phyloP scores from a whole-genome alignment of 2,888 invertebrate genomes.

The Amphipoea oculea region DNA sequence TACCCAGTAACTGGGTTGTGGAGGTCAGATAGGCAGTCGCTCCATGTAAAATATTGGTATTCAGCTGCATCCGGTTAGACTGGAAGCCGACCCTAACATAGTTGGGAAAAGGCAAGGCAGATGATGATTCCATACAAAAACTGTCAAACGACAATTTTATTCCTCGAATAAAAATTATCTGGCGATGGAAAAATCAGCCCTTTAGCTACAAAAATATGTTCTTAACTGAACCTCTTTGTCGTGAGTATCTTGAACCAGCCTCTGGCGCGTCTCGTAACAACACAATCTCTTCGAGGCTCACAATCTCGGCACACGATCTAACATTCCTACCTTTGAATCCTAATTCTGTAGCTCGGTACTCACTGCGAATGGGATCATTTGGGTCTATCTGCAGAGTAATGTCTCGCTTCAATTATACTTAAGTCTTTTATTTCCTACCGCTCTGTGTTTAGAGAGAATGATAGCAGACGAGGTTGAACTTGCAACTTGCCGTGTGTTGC shows the following conservation, averaged over 20 bases:
- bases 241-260: background rate
- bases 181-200: too few species aligned
- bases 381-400: conserved; percentile 23
- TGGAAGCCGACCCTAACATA: too few species aligned
- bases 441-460: conserved; percentile 6
- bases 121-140: background rate
- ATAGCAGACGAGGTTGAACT: conserved; percentile 3
- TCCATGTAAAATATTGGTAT: too few species aligned
- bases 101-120: too few species aligned
- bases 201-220: background rate
- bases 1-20: too few species aligned
- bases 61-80: too few species aligned
- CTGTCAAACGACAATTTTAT: too few species aligned
- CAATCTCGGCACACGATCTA: conserved; percentile 32
- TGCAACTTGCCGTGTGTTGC: conserved; percentile 11
- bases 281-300: conserved; percentile 15
- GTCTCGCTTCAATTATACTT: conserved; percentile 1
- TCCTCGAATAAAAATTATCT: too few species aligned
- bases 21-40: too few species aligned
- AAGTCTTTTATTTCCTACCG: conserved; percentile 24
- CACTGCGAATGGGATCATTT: conserved; percentile 23
- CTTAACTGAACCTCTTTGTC: background rate
- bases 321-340: conserved; percentile 36
- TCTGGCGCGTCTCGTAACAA: background rate
- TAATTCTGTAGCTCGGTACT: conserved; percentile 25